Evolutionary conservation across 2,113 vertebrate species (phyloP), one percentile per base, ranked within the genome.

Genomic region (Stercorarius parasiticus): DNA sequence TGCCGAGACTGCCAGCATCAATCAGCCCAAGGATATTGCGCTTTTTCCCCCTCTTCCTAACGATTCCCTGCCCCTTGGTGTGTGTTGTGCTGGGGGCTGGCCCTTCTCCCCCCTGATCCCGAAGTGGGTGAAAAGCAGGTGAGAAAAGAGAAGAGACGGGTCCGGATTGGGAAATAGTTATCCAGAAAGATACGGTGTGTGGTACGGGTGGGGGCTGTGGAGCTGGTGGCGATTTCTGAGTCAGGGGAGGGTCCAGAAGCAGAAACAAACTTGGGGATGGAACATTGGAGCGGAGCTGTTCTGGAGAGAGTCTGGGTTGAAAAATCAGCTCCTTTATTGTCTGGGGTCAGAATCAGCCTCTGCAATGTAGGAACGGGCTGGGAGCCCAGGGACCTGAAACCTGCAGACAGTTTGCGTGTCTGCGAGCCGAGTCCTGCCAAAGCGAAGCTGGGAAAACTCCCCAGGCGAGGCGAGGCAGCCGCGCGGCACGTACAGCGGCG

Each of bases 181-280:
- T 21, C 29, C 61, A 22, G 38, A 66, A 36, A 29, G 70, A 32
- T 34, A 32, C 4, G 2, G 11, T n/a, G 14, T 2, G 0, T 3
- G n/a, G 42, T 3, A 8, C 3, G 13, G 15, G 25, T 2, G 3
- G 55, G 32, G 45, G 30, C 45, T 49, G 77, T 16, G 0, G 16
- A 30, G 30, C 38, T 27, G 64, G 56, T 2, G 7, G 29, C 3
- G 25, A 53, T 49, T 72, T 26, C 6, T 1, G 49, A 27, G 27
- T 8, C 17, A 6, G 30, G 21, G 25, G 13, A 45, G 49, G 34
- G 62, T 70, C n/a, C 4, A 1, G 47, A 25, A 92, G 61, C 25
- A 66, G 76, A 64, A 59, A 66, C 3, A 9, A 47, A 76, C 25
- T 0, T 9, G 43, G 36, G 73, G 66, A 7, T 70, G 66, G 22